Evolutionary conservation across 2,797 vertebrate genomes (phyloP).

Genomic region (Bradypus variegatus): DNA sequence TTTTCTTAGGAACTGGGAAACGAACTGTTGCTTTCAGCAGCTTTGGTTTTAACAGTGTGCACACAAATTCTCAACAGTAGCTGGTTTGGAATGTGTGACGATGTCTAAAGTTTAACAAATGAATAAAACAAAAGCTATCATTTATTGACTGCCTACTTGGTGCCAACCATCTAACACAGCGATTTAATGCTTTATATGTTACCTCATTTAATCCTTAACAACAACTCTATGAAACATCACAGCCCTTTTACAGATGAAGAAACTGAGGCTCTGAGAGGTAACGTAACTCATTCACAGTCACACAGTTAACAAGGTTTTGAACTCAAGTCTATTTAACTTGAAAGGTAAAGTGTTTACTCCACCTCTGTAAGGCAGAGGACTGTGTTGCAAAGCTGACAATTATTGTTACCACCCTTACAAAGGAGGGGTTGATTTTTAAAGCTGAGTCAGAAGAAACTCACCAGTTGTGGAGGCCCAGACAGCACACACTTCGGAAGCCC

Average conservation of each 20-base stretch:
- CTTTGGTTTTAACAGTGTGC: neutral
- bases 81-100: neutral
- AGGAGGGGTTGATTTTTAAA: neutral
- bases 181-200: neutral
- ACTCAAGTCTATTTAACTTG: neutral
- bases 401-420: neutral
- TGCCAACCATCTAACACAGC: neutral
- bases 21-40: neutral
- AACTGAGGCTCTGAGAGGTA: neutral
- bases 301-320: neutral
- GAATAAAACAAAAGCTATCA: neutral
- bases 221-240: neutral
- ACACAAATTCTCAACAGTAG: neutral
- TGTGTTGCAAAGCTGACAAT: neutral
- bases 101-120: neutral
- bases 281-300: neutral
- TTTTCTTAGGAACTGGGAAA: neutral
- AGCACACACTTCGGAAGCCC: conserved; percentile 88
- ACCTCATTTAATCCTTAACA: neutral
- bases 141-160: neutral
- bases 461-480: conserved; percentile 92
- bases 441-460: conserved; percentile 69
- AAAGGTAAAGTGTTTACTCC: neutral
- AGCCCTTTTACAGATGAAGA: neutral
- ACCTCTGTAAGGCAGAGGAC: neutral